These are phyloP conservation scores for Labia minor DNA, from an alignment of 2,888 invertebrate genomes.

Conservation along the genomic window DNA sequence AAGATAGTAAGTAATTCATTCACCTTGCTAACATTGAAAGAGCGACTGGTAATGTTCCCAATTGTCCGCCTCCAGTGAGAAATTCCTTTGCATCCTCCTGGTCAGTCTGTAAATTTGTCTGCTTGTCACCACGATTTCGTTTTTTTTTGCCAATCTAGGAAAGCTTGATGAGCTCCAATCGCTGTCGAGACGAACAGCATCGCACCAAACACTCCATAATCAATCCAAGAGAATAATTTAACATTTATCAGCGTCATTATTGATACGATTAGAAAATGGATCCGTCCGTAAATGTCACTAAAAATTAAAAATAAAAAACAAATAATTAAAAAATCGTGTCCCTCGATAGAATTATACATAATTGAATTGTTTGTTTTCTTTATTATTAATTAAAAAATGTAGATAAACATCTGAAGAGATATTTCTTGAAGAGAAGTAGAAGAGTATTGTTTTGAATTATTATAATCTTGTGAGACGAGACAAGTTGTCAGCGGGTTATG, in stretches of 20 bases:
- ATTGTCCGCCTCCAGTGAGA: slow-evolving; percentile 35
- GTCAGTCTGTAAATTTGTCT: slow-evolving; percentile 21
- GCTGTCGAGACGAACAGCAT: slow-evolving; percentile 33
- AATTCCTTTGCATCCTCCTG: slow-evolving; percentile 33
- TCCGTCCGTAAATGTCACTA: no score
- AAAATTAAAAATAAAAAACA: background rate
- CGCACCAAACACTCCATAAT: slow-evolving; percentile 35
- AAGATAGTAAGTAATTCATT: slow-evolving; percentile 14
- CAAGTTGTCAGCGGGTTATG: background rate
- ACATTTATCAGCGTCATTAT: background rate
- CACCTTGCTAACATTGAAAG: slow-evolving; percentile 39
- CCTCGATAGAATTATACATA: no score
- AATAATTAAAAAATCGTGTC: background rate
- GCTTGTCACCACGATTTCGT: slow-evolving; percentile 18
- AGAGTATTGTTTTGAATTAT: background rate
- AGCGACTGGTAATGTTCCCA: slow-evolving; percentile 39
- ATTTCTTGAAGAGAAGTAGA: background rate
- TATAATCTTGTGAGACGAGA: background rate
- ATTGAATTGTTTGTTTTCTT: background rate
- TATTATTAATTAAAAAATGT: background rate
- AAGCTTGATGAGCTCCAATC: slow-evolving; percentile 35
- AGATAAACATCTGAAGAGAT: background rate
- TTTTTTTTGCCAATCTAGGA: slow-evolving; percentile 27
- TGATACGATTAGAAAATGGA: background rate
- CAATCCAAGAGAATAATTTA: slow-evolving; percentile 30